A percentile compares a stretch with the other conserved stretches of the same genome.
Conservation (phyloP, 2,888 invertebrate species). For the Plebejus melissa region DNA sequence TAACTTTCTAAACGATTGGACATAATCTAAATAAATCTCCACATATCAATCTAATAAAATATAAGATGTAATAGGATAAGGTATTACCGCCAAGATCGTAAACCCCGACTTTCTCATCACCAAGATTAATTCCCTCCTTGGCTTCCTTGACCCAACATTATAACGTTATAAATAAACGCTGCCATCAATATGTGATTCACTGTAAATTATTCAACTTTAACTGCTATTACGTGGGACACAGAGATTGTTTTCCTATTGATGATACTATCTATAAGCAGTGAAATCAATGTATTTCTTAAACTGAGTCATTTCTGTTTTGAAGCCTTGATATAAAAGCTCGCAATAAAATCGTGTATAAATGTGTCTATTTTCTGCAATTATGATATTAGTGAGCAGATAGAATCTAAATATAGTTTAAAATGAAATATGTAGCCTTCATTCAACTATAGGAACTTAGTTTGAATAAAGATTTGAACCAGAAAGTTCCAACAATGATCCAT, state of each 20-base stretch:
- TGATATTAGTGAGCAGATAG: not conserved
- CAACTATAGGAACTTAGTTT: not conserved
- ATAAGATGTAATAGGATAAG: constrained; percentile 1
- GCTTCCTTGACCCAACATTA: constrained; percentile 6
- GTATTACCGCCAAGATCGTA: not conserved
- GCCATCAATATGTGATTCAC: not conserved
- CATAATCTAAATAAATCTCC: not conserved
- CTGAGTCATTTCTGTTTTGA: constrained; percentile 5
- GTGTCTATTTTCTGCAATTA: not conserved
- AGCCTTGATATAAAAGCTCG: not conserved
- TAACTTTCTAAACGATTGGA: not conserved
- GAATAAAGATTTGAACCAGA: not conserved
- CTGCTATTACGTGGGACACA: not conserved
- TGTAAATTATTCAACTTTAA: not conserved
- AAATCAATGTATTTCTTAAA: constrained; percentile 13
- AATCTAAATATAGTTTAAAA: not conserved
- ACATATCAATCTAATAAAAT: not conserved
- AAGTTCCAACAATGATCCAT: not conserved
- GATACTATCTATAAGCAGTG: not conserved
- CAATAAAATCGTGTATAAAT: not conserved
- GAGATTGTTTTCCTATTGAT: not conserved
- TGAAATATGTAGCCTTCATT: not conserved
- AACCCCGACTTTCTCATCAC: constrained; percentile 6
- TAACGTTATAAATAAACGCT: constrained; percentile 12
- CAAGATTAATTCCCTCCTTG: not conserved